Base-by-base conservation (phyloP, 2,797 vertebrate species). In the Molossus alvarezi region DNA sequence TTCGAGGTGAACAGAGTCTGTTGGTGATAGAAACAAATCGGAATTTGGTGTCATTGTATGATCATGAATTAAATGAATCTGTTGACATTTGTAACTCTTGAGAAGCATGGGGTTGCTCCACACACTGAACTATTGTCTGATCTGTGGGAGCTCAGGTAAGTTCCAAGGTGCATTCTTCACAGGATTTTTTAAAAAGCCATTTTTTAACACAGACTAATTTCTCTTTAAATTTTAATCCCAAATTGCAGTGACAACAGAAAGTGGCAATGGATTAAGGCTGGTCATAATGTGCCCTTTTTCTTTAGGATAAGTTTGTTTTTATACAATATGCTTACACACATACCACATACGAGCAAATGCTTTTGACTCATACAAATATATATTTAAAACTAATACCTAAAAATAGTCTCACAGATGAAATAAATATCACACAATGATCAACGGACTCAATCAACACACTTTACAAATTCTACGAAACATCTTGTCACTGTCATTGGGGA, bases 281-380 rank as follows among this genome's bases (percentile, higher is more conserved):
- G 97, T 98, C 98, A 98, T 94, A 96, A 98, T 97, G 98, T 98
- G 98, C 98, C 98, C 97, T 97, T 98, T 98, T 97, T 98, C 97
- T 98, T 98, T 98, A 99, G 98, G 98, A 98, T 98, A 98, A 98
- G 94, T 98, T 97, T 98, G 97, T 96, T 98, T 98, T 94, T 98
- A 95, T 97, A 98, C 90, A 97, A 95, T 93, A 94, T 84, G 96
- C 92, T 93, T 91, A 95, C 72, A 97, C 94, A 82, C 58, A 87
- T 29, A 88, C 13, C 88, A 96, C 84, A 90, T 48, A 97, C 65
- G 92, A 94, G 58, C 91, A 95, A 64, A 81, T 33, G 96, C 48
- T 88, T 92, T 91, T 82, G 93, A 92, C 71, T 97, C 75, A 96
- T 88, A 98, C 96, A 97, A 94, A 95, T 97, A 96, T 58, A 98